Evolutionary conservation across 2,797 vertebrate species (phyloP).

Genomic region (Acipenser ruthenus): DNA sequence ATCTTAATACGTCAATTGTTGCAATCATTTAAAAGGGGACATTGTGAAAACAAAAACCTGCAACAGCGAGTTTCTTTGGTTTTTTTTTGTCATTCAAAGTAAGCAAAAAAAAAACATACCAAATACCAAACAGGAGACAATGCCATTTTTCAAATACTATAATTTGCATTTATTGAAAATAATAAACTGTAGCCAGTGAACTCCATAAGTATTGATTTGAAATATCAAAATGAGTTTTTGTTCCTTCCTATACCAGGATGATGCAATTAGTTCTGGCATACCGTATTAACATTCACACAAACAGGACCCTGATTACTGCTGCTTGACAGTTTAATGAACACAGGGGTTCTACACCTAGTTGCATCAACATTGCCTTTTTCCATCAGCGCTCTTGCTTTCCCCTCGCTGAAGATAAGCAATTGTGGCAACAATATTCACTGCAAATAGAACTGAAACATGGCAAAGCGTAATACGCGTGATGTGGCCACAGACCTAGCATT

Average conservation of each 20-base stretch:
- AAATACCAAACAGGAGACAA: too few relatives aligned
- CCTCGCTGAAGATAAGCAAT: not conserved
- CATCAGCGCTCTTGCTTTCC: not conserved
- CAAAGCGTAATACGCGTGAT: not conserved
- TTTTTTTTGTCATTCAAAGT: too few relatives aligned
- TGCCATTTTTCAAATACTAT: constrained; percentile 15
- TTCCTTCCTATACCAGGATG: not conserved
- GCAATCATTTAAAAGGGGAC: too few relatives aligned
- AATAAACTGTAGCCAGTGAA: constrained; percentile 27
- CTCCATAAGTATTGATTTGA: constrained; percentile 40
- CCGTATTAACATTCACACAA: not conserved
- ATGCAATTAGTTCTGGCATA: not conserved
- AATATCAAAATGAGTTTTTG: constrained; percentile 40
- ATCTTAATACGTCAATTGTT: too few relatives aligned
- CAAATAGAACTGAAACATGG: constrained; percentile 5
- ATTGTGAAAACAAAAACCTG: too few relatives aligned
- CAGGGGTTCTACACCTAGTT: not conserved
- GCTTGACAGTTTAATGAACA: constrained; percentile 1
- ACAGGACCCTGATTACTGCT: not conserved
- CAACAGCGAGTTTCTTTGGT: too few relatives aligned
- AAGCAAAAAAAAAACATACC: too few relatives aligned
- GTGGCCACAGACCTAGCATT: too few relatives aligned
- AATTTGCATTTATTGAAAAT: constrained; percentile 1
- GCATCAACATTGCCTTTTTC: not conserved
- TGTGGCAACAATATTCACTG: constrained; percentile 9